Conservation (phyloP, 2,888 invertebrate genomes). For the Tubulanus polymorphus region DNA sequence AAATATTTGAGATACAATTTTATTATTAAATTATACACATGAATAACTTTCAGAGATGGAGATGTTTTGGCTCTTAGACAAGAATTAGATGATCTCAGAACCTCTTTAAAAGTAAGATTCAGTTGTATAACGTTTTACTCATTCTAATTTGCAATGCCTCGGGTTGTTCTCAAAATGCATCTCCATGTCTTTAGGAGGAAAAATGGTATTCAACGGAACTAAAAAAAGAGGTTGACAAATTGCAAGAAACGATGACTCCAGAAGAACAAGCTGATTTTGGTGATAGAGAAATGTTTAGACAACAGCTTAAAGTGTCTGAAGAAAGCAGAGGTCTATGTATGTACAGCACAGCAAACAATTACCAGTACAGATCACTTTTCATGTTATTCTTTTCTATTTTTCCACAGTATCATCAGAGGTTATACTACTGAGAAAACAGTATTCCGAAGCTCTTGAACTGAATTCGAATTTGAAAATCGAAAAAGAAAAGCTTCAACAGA, state of each 20-base stretch:
- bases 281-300: slow-evolving; percentile 48
- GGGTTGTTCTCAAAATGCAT: no score
- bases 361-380: no score
- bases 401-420: slow-evolving; percentile 52
- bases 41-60: slow-evolving; percentile 27
- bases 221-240: slow-evolving; percentile 50
- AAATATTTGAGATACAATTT: background rate
- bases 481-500: slow-evolving; percentile 45
- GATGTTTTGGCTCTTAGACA: slow-evolving; percentile 47
- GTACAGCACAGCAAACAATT: no score
- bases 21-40: background rate
- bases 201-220: slow-evolving; percentile 51
- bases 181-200: slow-evolving; percentile 49
- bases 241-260: slow-evolving; percentile 12
- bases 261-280: slow-evolving; percentile 25
- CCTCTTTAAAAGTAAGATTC: slow-evolving; percentile 30
- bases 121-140: no score
- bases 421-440: slow-evolving; percentile 47
- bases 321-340: slow-evolving; percentile 56
- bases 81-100: slow-evolving; percentile 49
- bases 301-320: slow-evolving; percentile 56
- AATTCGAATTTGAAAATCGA: slow-evolving; percentile 36
- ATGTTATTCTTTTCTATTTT: slow-evolving; percentile 11
- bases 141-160: no score
- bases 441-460: slow-evolving; percentile 47